Conservation (phyloP, 2,888 invertebrate species). For the Trissoscelio sp. region DNA sequence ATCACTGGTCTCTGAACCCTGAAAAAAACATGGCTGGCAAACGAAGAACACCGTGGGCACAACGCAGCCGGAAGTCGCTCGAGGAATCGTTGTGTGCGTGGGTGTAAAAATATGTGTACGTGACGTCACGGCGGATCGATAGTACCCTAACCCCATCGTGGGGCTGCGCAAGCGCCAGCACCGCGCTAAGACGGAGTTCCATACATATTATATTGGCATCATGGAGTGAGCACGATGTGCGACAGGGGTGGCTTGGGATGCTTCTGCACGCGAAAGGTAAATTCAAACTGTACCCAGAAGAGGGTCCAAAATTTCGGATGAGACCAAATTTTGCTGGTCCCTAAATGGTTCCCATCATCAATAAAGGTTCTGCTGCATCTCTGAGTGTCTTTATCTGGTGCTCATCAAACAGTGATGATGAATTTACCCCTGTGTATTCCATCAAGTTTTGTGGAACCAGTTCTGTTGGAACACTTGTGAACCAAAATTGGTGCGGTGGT, state of each 20-base stretch:
- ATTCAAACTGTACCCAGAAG: neutral
- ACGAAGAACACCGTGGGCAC: slow-evolving; percentile 45
- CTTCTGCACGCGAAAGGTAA: slow-evolving; percentile 87
- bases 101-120: slow-evolving; percentile 61
- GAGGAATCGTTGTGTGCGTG: slow-evolving; percentile 47
- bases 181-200: slow-evolving; percentile 76
- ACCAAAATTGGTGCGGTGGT: no score
- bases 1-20: no score
- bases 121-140: slow-evolving; percentile 82
- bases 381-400: no score
- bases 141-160: slow-evolving; percentile 77
- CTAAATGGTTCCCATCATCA: no score
- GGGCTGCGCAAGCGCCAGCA: slow-evolving; percentile 72
- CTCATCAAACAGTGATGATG: no score
- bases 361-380: no score
- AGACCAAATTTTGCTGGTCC: no score
- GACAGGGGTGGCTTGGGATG: slow-evolving; percentile 90
- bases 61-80: slow-evolving; percentile 48
- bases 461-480: no score
- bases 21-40: slow-evolving; percentile 48
- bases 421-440: no score
- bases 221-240: slow-evolving; percentile 85
- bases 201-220: slow-evolving; percentile 80
- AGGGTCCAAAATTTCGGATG: no score
- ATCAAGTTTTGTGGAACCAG: no score